Base-by-base conservation (phyloP, 2,797 vertebrate genomes). In the Astyanax mexicanus region DNA sequence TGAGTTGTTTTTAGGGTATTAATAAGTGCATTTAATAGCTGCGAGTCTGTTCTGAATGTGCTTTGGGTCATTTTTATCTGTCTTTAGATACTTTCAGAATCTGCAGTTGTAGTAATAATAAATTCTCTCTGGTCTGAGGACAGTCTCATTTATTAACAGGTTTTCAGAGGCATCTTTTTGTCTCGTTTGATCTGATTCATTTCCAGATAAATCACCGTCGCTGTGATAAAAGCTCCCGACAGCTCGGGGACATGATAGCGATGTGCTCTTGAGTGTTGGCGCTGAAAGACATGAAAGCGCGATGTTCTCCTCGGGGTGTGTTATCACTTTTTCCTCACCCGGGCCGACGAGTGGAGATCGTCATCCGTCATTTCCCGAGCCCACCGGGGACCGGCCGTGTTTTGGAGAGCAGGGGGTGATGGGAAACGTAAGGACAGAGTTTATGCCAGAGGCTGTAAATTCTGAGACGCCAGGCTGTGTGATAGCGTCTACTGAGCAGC, bases 311-410 rank as follows among this genome's bases (percentile, higher is more conserved):
- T 47, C n/a, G 13, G 3, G 23, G 13, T 29, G 13, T 10, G 21
- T 66, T 29, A 25, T 27, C 23, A 25, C 11, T 45, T 45, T 65
- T 42, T 21, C 44, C 13, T 21, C 57, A 19, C 32, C 8, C 55
- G 35, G 55, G 35, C 57, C 19, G 38, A 9, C 1, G 8, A 37
- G 57, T n/a, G n/a, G 61, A 38, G 17, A 38, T 61, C 29, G 37
- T 42, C 52, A 68, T 75, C 42, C 6, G 69, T 75, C 73, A 38
- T 38, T 23, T 44, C 44, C 12, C 7, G 15, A 19, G 35, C 37
- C 49, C 40, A 57, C 23, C 66, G 11, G 9, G 27, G 64, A 35
- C 32, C 15, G 11, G 17, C 17, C 51, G 37, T 42, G 17, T 37
- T 55, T 49, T 12, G 73, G 11, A 32, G 6, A 38, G 62, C 12